Percentiles rank a stretch among this genome's conserved stretches.
Evolutionary conservation across 1,140 invertebrate species (phyloP).

Genomic region (Drosophila nikananu): DNA sequence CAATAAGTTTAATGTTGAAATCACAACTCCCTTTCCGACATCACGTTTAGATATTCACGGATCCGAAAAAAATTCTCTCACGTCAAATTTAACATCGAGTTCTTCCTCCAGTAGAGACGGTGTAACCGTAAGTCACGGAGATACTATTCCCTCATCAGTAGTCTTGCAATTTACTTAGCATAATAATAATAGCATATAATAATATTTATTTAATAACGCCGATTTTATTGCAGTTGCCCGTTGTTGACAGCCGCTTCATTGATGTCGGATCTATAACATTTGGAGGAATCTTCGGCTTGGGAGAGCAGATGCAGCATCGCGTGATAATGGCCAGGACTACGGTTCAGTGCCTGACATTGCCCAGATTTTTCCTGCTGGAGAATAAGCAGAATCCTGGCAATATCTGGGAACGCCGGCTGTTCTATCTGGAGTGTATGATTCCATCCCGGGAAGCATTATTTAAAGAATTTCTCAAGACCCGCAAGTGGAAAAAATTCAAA

Average conservation of each 20-base stretch:
- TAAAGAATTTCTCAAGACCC: conserved; percentile 85
- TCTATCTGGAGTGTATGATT: conserved; percentile 87
- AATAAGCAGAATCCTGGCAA: conserved; percentile 87
- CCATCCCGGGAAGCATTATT: conserved; percentile 86
- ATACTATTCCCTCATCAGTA: not conserved
- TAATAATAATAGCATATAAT: not conserved
- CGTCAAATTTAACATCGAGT: not conserved
- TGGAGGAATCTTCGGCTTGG: conserved; percentile 84
- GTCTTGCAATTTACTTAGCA: not conserved
- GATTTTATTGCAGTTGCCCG: conserved; percentile 10
- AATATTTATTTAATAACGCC: too few species aligned
- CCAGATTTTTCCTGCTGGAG: conserved; percentile 86
- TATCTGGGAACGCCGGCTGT: conserved; percentile 87
- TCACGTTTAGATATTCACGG: too few species aligned
- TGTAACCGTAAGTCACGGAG: conserved; percentile 1
- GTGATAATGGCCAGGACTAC: conserved; percentile 86
- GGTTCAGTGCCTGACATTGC: conserved; percentile 86
- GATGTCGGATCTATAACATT: conserved; percentile 76
- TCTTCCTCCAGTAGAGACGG: not conserved
- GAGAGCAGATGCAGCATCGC: conserved; percentile 86
- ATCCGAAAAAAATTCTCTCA: not conserved
- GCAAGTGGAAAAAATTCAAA: conserved; percentile 86
- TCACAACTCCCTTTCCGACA: not conserved
- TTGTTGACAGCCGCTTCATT: conserved; percentile 68
- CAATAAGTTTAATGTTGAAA: not conserved